Evolutionary conservation across 2,888 invertebrate species (phyloP), one percentile per base, ranked within the genome.

Genomic region (Bimastos eiseni): DNA sequence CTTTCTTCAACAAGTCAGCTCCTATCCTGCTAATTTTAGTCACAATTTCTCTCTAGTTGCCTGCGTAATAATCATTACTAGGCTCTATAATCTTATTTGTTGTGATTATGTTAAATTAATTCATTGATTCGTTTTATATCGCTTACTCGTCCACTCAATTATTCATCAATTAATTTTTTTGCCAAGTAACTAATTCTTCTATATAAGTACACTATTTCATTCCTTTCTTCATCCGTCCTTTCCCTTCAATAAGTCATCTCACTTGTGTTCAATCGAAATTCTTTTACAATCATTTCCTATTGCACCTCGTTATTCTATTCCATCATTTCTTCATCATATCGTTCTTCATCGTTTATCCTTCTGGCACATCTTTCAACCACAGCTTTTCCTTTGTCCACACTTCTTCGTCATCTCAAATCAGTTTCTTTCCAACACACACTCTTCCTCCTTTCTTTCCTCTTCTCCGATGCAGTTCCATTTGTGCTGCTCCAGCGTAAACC

Each of bases 311-410:
- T 70, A 70, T n/a, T n/a, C 70, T 11, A n/a, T 70, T 70, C n/a
- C 30, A 70, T n/a, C 70, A 17, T 70, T n/a, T 70, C 70, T n/a
- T 70, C 70, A n/a, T 70, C 49, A 13, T n/a, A n/a, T 70, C 49
- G n/a, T n/a, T 70, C 70, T 70, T 70, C n/a, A n/a, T 70, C 70
- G 70, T 70, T 70, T 70, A n/a, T n/a, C n/a, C n/a, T n/a, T n/a
- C n/a, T n/a, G n/a, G n/a, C n/a, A n/a, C n/a, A n/a, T n/a, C n/a
- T n/a, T n/a, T n/a, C n/a, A n/a, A n/a, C n/a, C n/a, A n/a, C n/a
- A n/a, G 70, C n/a, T 70, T 11, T n/a, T 41, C 41, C 6, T 41
- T 41, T 41, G 41, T 70, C 49, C 70, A n/a, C 70, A n/a, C 70
- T n/a, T 70, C 70, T n/a, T 70, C n/a, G 4, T n/a, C 70, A 70